phyloP scores from a whole-genome alignment of 2,888 invertebrate species.

The Onthophagus sagittarius region DNA sequence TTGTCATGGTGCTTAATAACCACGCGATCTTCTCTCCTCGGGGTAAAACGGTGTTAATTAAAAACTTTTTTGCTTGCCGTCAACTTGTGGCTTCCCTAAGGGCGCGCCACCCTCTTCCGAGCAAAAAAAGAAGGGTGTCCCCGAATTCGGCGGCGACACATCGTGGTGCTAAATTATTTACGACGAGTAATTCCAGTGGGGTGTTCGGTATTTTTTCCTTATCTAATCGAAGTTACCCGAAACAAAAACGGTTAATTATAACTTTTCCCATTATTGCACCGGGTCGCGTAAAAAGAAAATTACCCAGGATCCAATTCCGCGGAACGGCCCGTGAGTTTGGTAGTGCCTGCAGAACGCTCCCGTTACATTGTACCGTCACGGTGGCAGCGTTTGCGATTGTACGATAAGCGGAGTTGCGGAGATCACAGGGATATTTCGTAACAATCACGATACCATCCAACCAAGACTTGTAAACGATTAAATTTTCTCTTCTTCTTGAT shows the following conservation, averaged over 20 bases:
- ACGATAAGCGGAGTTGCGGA: background rate
- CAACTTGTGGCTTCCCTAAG: constrained; percentile 6
- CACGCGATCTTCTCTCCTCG: background rate
- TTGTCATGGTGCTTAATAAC: too few species aligned
- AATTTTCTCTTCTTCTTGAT: constrained; percentile 38
- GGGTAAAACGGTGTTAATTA: constrained; percentile 7
- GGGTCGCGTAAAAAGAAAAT: constrained; percentile 40
- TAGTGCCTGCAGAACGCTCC: constrained; percentile 2
- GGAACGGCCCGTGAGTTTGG: constrained; percentile 35
- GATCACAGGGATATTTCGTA: constrained; percentile 37
- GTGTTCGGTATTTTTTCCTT: constrained; percentile 20
- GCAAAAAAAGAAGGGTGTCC: constrained; percentile 8
- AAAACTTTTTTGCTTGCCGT: constrained; percentile 4
- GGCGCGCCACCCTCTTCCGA: background rate
- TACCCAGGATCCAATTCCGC: constrained; percentile 40
- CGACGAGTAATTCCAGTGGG: constrained; percentile 20
- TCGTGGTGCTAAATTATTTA: constrained; percentile 19
- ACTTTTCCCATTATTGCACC: constrained; percentile 42
- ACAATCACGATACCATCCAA: constrained; percentile 33
- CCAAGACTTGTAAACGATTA: background rate
- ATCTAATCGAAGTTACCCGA: constrained; percentile 24
- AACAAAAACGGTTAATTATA: constrained; percentile 39
- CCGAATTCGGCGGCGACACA: constrained; percentile 6
- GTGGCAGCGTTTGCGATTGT: background rate
- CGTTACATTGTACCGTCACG: background rate